phyloP scores from a whole-genome alignment of 2,113 vertebrate species.

The Ovibos moschatus region DNA sequence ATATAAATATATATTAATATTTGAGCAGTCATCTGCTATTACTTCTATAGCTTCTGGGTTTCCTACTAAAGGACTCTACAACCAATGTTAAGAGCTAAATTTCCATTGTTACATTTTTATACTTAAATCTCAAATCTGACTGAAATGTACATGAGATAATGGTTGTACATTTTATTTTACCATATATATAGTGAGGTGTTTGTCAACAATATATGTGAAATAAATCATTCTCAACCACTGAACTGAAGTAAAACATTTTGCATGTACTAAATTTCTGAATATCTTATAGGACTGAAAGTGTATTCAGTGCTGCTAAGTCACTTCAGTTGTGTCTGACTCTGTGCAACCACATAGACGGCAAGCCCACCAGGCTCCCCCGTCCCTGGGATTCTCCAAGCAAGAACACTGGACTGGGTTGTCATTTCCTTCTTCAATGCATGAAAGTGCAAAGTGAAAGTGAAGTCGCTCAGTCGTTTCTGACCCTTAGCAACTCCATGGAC shows the following conservation, averaged over 20 bases:
- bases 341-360: too few species aligned
- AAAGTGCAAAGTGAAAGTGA: too few species aligned
- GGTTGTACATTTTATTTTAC: background rate
- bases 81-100: background rate
- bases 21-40: background rate
- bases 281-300: background rate
- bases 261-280: background rate
- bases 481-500: too few species aligned
- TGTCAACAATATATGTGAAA: background rate
- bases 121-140: conserved; percentile 12
- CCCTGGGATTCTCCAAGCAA: too few species aligned
- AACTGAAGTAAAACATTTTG: background rate
- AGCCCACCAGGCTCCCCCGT: too few species aligned
- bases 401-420: too few species aligned
- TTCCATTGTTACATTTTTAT: background rate
- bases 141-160: background rate
- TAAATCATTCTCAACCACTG: background rate
- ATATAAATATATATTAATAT: background rate
- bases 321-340: too few species aligned
- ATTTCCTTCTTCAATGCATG: too few species aligned
- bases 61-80: background rate
- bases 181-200: background rate
- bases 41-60: background rate
- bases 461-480: too few species aligned
- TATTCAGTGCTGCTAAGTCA: background rate